A percentile compares a stretch with the other conserved stretches of the same genome.
phyloP scores from a whole-genome alignment of 2,797 vertebrate genomes.

The Odontamblyopus rebecca region DNA sequence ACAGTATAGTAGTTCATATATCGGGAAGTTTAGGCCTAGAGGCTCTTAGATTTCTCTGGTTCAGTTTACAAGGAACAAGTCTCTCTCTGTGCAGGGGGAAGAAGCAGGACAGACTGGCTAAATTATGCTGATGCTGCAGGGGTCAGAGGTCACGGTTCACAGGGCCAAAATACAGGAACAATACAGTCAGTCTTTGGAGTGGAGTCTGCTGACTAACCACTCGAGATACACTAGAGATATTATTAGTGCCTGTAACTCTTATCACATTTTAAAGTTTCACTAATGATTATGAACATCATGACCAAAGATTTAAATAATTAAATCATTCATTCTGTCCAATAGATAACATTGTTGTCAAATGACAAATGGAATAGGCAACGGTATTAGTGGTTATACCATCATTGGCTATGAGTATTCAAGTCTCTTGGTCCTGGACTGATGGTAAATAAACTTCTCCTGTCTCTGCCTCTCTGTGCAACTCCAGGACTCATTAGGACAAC shows the following conservation, averaged over 20 bases:
- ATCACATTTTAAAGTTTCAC: no score
- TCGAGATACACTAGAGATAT: conserved; percentile 4
- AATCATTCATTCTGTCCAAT: no score
- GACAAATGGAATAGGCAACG: no score
- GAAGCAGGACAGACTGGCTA: conserved; percentile 39
- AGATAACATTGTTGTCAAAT: no score
- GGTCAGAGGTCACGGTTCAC: not conserved
- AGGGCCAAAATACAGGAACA: conserved; percentile 11
- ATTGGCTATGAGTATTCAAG: no score
- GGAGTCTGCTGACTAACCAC: conserved; percentile 35
- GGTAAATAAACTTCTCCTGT: no score
- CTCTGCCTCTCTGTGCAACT: no score
- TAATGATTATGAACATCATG: no score
- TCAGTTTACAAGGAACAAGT: conserved; percentile 40
- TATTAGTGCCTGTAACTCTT: not conserved
- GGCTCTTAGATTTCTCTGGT: conserved; percentile 12
- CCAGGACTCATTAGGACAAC: no score
- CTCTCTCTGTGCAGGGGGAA: conserved; percentile 47
- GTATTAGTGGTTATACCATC: no score
- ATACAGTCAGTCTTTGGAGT: not conserved
- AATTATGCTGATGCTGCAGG: conserved; percentile 26
- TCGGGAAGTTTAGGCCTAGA: conserved; percentile 9
- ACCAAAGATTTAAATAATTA: no score
- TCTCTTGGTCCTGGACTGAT: no score
- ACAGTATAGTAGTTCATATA: not conserved